Evolutionary conservation across 2,888 invertebrate species (phyloP).

Genomic region (Anticlea derivata): DNA sequence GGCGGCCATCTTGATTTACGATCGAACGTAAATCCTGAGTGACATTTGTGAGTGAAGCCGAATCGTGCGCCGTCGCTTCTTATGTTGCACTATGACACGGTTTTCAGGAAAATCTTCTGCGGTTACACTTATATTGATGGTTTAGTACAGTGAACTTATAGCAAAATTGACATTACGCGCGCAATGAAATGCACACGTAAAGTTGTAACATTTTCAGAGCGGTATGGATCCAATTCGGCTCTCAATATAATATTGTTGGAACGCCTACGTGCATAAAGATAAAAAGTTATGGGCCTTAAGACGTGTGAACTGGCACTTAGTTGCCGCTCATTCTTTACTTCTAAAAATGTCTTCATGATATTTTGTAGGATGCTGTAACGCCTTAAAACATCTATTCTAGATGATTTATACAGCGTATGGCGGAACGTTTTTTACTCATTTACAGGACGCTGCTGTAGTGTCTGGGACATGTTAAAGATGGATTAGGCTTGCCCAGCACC

Average conservation of each 20-base stretch:
- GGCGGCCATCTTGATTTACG: conserved; percentile 82
- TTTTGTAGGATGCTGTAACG: neutral
- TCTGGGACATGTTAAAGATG: too few species aligned
- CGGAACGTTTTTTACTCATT: too few species aligned
- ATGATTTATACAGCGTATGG: too few species aligned
- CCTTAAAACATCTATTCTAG: too few species aligned
- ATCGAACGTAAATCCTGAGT: conserved; percentile 77
- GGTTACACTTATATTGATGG: conserved; percentile 51
- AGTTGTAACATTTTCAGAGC: conserved; percentile 39
- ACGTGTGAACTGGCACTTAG: conserved; percentile 44
- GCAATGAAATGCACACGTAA: conserved; percentile 47
- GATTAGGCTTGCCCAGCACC: too few species aligned
- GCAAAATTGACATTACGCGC: conserved; percentile 33
- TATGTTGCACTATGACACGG: conserved; percentile 60
- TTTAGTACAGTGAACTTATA: conserved; percentile 32
- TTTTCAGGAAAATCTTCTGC: conserved; percentile 66
- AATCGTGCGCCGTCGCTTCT: conserved; percentile 53
- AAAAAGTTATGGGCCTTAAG: conserved; percentile 50
- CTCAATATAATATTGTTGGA: conserved; percentile 51
- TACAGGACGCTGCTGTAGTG: too few species aligned
- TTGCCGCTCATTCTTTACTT: conserved; percentile 21
- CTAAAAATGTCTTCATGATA: conserved; percentile 15
- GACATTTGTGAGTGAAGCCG: conserved; percentile 78
- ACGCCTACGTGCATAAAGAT: conserved; percentile 53
- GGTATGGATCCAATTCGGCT: conserved; percentile 39